These are phyloP conservation scores for Xiphophorus couchianus DNA, from an alignment of 2,113 vertebrate species.

Conservation along the genomic window DNA sequence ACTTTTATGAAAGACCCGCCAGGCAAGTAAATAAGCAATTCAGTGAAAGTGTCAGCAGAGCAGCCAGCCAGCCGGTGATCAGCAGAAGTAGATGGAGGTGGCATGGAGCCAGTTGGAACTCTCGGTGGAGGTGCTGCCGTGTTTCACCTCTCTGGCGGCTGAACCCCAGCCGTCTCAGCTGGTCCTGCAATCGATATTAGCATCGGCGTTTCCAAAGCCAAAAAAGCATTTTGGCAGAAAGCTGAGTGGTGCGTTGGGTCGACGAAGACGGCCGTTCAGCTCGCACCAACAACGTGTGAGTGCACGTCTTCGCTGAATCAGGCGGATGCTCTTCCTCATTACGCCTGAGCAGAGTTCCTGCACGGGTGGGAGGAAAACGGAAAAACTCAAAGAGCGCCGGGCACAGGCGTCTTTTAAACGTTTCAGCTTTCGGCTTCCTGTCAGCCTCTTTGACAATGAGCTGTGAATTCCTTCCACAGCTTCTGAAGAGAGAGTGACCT, in stretches of 20 bases:
- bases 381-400: not conserved
- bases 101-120: conserved; percentile 48
- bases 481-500: conserved; percentile 26
- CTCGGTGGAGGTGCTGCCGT: conserved; percentile 29
- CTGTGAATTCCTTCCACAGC: conserved; percentile 5
- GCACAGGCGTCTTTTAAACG: not conserved
- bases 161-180: conserved; percentile 38
- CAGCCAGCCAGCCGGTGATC: conserved; percentile 38
- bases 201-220: conserved; percentile 53
- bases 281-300: conserved; percentile 4
- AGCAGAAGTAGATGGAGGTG: conserved; percentile 50
- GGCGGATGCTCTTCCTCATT: conserved; percentile 5
- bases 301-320: conserved; percentile 12
- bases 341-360: not conserved
- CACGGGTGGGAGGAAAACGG: not conserved
- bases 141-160: conserved; percentile 51
- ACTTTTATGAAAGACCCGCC: conserved; percentile 28
- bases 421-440: not conserved
- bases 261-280: conserved; percentile 43
- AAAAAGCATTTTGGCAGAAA: conserved; percentile 57
- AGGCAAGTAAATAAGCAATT: conserved; percentile 36
- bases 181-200: conserved; percentile 54
- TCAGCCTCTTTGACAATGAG: not conserved
- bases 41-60: conserved; percentile 16
- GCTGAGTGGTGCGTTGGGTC: conserved; percentile 44